Percentiles rank a stretch among this genome's conserved stretches.
Evolutionary conservation across 2,113 vertebrate genomes (phyloP).

Genomic region (Lagenorhynchus albirostris): DNA sequence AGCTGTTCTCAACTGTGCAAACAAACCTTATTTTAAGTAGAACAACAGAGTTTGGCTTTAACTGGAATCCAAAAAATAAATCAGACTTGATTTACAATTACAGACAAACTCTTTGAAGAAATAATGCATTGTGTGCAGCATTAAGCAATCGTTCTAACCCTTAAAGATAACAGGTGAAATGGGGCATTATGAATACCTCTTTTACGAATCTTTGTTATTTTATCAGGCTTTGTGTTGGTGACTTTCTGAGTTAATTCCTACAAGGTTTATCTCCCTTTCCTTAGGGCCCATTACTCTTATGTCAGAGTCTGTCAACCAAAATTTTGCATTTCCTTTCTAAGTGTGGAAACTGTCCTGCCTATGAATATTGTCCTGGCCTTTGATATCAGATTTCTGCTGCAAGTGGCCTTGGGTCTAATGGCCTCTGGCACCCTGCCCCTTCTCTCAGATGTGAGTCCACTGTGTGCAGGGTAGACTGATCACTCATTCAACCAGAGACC

Average conservation of each 20-base stretch:
- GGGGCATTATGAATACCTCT: background rate
- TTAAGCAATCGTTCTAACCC: background rate
- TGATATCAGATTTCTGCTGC: background rate
- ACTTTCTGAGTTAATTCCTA: constrained; percentile 21
- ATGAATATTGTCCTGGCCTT: background rate
- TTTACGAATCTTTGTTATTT: background rate
- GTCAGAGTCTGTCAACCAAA: background rate
- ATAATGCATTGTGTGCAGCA: background rate
- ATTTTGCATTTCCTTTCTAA: background rate
- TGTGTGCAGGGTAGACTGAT: background rate
- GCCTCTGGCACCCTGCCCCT: background rate
- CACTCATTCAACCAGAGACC: background rate
- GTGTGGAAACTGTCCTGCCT: background rate
- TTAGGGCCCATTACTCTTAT: background rate
- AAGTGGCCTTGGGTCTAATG: background rate
- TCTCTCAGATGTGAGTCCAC: constrained; percentile 6
- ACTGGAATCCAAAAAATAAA: constrained; percentile 1
- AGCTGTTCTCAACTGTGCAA: constrained; percentile 19
- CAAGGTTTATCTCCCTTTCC: background rate
- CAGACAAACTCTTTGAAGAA: background rate
- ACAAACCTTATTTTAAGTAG: background rate
- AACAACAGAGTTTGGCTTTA: background rate
- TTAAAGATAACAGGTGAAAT: background rate
- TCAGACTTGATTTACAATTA: constrained; percentile 11
- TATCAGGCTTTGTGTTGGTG: background rate